Conservation (phyloP, 2,888 invertebrate genomes). For the Chymomyza fuscimana region DNA sequence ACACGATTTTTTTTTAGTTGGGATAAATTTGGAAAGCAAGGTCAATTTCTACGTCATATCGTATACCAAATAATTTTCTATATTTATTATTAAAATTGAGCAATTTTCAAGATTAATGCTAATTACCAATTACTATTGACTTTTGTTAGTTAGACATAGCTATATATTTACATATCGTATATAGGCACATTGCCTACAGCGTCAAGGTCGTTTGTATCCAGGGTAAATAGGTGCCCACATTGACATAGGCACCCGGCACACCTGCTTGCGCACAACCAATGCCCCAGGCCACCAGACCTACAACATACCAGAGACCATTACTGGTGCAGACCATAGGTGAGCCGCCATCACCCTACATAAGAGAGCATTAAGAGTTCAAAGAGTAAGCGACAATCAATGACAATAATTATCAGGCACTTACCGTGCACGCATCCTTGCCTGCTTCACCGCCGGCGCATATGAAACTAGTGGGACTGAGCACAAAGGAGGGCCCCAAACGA, state of each 20-base stretch:
- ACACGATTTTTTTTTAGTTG: no score
- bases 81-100: neutral
- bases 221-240: slow-evolving; percentile 84
- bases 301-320: slow-evolving; percentile 78
- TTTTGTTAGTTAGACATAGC: neutral
- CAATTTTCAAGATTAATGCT: neutral
- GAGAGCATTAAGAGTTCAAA: neutral
- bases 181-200: slow-evolving; percentile 20
- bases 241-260: slow-evolving; percentile 89
- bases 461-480: slow-evolving; percentile 85
- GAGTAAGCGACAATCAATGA: neutral
- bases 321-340: slow-evolving; percentile 77
- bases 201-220: slow-evolving; percentile 83
- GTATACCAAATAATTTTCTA: neutral
- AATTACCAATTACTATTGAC: neutral
- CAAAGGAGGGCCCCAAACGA: slow-evolving; percentile 84
- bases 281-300: slow-evolving; percentile 82
- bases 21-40: neutral
- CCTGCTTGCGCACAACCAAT: slow-evolving; percentile 84
- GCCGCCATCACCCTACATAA: slow-evolving; percentile 81
- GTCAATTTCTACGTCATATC: neutral
- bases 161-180: neutral
- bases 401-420: slow-evolving; percentile 76
- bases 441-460: slow-evolving; percentile 89
- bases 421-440: slow-evolving; percentile 89